Percentiles rank a stretch among this genome's conserved stretches.
Conservation (phyloP, 2,113 vertebrate species). For the Myrmecobius fasciatus region DNA sequence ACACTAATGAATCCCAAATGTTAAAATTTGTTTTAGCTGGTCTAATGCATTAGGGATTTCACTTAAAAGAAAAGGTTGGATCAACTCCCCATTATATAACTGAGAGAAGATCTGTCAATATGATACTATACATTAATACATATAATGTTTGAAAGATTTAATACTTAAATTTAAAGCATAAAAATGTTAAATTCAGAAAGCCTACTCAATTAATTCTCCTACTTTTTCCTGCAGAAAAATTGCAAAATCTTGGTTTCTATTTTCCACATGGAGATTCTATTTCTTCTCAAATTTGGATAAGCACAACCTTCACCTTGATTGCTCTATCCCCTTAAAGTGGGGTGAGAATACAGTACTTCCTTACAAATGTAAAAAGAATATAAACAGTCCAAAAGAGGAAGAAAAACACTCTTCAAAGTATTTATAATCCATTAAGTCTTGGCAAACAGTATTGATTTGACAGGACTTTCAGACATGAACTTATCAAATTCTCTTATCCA, state of each 20-base stretch:
- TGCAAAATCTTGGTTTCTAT: slow-evolving; percentile 35
- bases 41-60: slow-evolving; percentile 80
- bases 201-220: slow-evolving; percentile 67
- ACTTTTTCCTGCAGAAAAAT: slow-evolving; percentile 63
- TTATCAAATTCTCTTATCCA: slow-evolving; percentile 8
- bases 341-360: not conserved
- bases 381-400: slow-evolving; percentile 15
- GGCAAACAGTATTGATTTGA: not conserved
- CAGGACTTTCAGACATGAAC: slow-evolving; percentile 11
- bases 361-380: not conserved
- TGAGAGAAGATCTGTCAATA: slow-evolving; percentile 67
- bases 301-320: slow-evolving; percentile 33
- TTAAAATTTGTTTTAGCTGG: slow-evolving; percentile 79
- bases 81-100: slow-evolving; percentile 74
- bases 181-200: slow-evolving; percentile 76
- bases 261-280: slow-evolving; percentile 26
- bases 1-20: slow-evolving; percentile 87
- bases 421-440: not conserved
- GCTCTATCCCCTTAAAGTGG: slow-evolving; percentile 15
- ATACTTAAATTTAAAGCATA: slow-evolving; percentile 57
- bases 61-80: slow-evolving; percentile 79
- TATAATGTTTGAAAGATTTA: slow-evolving; percentile 73
- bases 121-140: slow-evolving; percentile 36
- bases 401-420: not conserved
- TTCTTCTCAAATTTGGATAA: slow-evolving; percentile 20